Conservation (phyloP, 92 coral and sea anemone species). For the Phenganax marumi region DNA sequence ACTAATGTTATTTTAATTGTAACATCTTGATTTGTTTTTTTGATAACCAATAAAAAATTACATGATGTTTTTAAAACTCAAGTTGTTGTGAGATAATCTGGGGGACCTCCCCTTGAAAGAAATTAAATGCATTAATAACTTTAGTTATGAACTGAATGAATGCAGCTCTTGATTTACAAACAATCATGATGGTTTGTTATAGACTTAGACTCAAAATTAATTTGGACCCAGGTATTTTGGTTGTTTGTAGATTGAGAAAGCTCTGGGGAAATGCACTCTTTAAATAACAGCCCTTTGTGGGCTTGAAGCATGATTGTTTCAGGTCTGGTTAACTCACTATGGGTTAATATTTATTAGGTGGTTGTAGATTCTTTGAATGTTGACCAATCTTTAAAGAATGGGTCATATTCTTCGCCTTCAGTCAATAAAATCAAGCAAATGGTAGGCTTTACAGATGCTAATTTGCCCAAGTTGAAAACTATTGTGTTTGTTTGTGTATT, state of each 20-base stretch:
- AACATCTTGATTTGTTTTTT: slow-evolving; percentile 6
- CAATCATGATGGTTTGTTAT: no score
- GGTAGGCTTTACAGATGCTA: slow-evolving; percentile 54
- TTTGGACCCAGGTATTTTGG: no score
- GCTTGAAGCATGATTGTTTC: not conserved
- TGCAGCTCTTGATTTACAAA: no score
- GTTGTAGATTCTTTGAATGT: slow-evolving; percentile 37
- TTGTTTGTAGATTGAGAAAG: no score
- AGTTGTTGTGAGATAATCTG: not conserved
- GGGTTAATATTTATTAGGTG: slow-evolving; percentile 38
- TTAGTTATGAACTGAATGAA: no score
- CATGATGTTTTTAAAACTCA: not conserved
- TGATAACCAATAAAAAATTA: not conserved
- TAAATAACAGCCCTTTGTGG: not conserved
- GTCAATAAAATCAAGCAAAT: slow-evolving; percentile 84
- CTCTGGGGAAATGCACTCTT: no score
- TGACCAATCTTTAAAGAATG: slow-evolving; percentile 16
- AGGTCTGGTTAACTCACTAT: not conserved
- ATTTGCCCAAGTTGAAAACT: no score
- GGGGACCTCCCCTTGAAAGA: no score
- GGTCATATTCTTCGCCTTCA: slow-evolving; percentile 52
- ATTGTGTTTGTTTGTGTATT: no score
- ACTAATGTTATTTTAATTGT: not conserved
- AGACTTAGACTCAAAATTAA: no score
- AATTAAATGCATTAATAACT: no score